Base-by-base conservation (phyloP, 2,797 vertebrate genomes). In the Gallirallus australis region DNA sequence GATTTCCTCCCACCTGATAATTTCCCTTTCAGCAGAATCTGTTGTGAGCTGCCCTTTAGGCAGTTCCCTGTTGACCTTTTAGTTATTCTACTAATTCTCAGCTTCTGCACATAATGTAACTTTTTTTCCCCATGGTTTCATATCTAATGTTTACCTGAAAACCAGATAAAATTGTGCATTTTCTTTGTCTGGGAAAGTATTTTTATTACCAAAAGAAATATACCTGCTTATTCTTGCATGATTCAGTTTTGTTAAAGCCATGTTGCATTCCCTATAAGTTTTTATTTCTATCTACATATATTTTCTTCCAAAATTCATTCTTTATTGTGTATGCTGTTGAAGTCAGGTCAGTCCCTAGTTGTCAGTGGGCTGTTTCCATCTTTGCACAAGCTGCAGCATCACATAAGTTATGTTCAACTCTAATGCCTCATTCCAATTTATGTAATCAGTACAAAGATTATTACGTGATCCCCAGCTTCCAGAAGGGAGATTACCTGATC, bases 1-100 rank as follows among this genome's bases (percentile, higher is more conserved):
- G 77, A 76, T 70, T 95, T 94, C 53, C 71, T 96, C 90, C 68
- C 60, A 92, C 83, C 81, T 96, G 86, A 80, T 92, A 86, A 90
- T 89, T 90, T 93, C 78, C 12, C 27, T 76, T 95, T 94, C 42
- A 91, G 53, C 52, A 93, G 52, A 94, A 89, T 42, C 70, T 92
- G 86, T 80, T 82, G 56, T 56, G 42, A 94, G n/a, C 27, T 76
- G 47, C 64, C 59, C 77, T 94, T 93, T 86, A 73, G 54, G 86
- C 52, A 95, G 77, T 35, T 92, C 77, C 47, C 48, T 23, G 16
- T 52, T 86, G 88, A 89, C 70, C 70, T 85, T 85, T 33, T 6
- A 42, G 80, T 79, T 82, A 71, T 68, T 87, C 52, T 16, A 89
- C 42, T 52, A 45, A 72, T 84, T 90, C 56, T 77, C 35, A 72